These are phyloP conservation scores for Probosciger aterrimus DNA, from an alignment of 2,113 vertebrate genomes.

Conservation along the genomic window DNA sequence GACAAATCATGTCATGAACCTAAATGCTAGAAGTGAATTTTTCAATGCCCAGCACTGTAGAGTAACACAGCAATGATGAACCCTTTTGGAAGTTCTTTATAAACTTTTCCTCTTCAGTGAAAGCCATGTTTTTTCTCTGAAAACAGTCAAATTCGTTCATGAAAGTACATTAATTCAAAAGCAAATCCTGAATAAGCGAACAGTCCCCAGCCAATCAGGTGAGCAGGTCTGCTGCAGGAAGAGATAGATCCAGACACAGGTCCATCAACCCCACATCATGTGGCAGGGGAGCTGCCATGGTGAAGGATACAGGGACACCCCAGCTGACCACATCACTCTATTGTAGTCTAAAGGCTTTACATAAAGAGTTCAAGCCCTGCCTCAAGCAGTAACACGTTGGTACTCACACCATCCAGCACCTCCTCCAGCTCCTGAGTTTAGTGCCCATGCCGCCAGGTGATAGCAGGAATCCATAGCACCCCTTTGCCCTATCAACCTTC, in stretches of 20 bases:
- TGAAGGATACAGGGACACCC: neutral
- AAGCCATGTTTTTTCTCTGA: neutral
- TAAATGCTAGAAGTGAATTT: neutral
- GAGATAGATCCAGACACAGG: fast-evolving
- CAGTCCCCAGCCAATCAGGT: neutral
- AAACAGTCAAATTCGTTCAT: neutral
- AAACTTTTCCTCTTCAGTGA: neutral
- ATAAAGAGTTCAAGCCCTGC: neutral
- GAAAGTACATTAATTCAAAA: neutral
- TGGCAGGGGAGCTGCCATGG: neutral
- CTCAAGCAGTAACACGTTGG: fast-evolving
- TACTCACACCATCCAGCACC: neutral
- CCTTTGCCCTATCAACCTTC: neutral
- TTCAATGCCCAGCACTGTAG: fast-evolving
- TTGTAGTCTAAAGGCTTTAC: neutral
- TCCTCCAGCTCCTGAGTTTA: neutral
- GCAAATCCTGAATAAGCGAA: neutral
- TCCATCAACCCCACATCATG: neutral
- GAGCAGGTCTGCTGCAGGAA: neutral
- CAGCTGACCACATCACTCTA: neutral
- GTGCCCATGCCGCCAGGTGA: neutral
- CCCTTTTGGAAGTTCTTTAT: neutral
- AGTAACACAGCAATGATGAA: neutral
- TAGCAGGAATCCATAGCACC: neutral
- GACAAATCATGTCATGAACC: neutral